Conservation (phyloP, 2,888 invertebrate species). For the Acleris laterana region DNA sequence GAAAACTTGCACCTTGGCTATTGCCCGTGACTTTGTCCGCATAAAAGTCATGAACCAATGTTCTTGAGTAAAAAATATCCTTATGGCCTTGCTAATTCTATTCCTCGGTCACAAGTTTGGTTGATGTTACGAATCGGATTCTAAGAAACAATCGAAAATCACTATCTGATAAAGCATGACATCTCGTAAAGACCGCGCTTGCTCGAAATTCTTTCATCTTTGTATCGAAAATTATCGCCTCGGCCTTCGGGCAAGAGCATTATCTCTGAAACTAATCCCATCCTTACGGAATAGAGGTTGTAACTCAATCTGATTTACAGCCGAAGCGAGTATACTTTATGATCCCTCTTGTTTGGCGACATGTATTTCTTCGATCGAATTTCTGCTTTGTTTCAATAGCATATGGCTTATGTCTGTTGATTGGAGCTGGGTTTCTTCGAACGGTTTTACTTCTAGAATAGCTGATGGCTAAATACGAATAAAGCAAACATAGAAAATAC, state of each 20-base stretch:
- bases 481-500: not conserved
- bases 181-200: not conserved
- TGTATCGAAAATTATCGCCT: slow-evolving; percentile 16
- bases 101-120: too few species aligned
- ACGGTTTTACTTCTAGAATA: not conserved
- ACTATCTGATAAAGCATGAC: slow-evolving; percentile 20
- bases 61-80: too few species aligned
- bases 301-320: slow-evolving; percentile 34
- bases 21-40: too few species aligned
- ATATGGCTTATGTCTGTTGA: not conserved
- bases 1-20: too few species aligned
- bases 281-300: slow-evolving; percentile 22
- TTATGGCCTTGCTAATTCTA: too few species aligned
- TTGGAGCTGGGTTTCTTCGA: not conserved
- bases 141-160: slow-evolving; percentile 18
- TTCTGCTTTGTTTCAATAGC: slow-evolving; percentile 5
- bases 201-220: slow-evolving; percentile 1
- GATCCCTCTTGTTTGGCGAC: slow-evolving; percentile 28
- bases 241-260: slow-evolving; percentile 5
- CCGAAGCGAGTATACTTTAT: slow-evolving; percentile 30
- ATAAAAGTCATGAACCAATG: too few species aligned
- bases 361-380: slow-evolving; percentile 3
- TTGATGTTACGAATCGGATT: not conserved
- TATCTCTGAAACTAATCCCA: slow-evolving; percentile 32
- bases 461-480: not conserved